Evolutionary conservation across 2,113 vertebrate species (phyloP).

Genomic region (Manacus vitellinus): DNA sequence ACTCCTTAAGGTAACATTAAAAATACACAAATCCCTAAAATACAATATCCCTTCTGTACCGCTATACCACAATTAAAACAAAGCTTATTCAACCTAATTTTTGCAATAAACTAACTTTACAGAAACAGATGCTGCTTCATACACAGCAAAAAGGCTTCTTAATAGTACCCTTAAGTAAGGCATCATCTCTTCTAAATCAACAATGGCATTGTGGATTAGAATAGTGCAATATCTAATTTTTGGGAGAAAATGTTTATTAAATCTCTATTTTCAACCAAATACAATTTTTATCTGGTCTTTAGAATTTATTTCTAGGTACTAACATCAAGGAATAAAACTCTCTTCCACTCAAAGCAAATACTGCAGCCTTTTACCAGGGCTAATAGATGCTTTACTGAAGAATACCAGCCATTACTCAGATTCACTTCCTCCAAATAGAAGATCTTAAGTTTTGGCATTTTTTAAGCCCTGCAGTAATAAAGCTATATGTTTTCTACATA

Average conservation of each 20-base stretch:
- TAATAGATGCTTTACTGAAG: background rate
- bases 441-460: background rate
- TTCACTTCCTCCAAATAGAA: background rate
- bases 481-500: background rate
- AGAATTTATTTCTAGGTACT: background rate
- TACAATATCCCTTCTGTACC: background rate
- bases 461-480: background rate
- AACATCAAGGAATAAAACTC: background rate
- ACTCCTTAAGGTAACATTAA: background rate
- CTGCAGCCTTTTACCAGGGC: background rate
- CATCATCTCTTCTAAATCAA: background rate
- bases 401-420: background rate
- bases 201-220: background rate
- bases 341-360: background rate
- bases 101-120: background rate
- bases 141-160: background rate
- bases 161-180: background rate
- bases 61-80: background rate
- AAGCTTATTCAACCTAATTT: background rate
- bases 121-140: background rate
- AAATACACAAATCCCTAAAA: background rate
- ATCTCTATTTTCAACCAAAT: background rate
- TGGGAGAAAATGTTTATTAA: background rate
- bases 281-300: background rate
- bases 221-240: background rate